A percentile compares a stretch with the other conserved stretches of the same genome.
These are phyloP conservation scores for Xenentodon cancila DNA, from an alignment of 2,797 vertebrate genomes.

Conservation along the genomic window DNA sequence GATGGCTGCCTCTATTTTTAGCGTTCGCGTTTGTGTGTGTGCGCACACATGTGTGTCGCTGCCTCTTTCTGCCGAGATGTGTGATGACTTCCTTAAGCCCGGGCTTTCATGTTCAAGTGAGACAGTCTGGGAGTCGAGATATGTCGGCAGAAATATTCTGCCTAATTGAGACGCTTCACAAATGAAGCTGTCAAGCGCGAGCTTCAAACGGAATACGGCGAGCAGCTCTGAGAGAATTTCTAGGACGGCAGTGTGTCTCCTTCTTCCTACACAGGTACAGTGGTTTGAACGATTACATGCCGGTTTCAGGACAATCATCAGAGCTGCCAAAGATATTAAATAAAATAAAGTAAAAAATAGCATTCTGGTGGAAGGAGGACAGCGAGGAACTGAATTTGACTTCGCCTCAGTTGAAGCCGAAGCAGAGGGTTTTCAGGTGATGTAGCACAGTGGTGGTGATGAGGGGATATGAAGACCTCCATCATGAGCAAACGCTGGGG, in stretches of 20 bases:
- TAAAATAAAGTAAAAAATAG: conserved; percentile 35
- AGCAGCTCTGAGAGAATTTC: conserved; percentile 71
- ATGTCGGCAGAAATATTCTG: conserved; percentile 78
- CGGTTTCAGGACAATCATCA: conserved; percentile 53
- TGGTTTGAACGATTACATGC: conserved; percentile 53
- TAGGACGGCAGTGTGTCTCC: conserved; percentile 57
- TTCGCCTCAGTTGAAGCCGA: conserved; percentile 3
- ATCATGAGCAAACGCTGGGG: too few relatives aligned
- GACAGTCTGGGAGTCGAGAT: conserved; percentile 75
- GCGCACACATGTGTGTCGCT: conserved; percentile 23
- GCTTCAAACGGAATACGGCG: conserved; percentile 75
- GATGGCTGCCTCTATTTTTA: conserved; percentile 79
- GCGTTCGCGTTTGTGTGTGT: conserved; percentile 43
- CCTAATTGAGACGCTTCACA: conserved; percentile 82
- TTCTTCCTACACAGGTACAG: conserved; percentile 42
- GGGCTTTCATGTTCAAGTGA: conserved; percentile 79
- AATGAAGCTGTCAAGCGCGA: conserved; percentile 72
- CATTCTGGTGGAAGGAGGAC: background rate
- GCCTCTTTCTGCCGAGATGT: conserved; percentile 70
- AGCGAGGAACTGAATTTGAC: background rate
- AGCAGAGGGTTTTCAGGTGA: too few relatives aligned
- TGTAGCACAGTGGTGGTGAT: too few relatives aligned
- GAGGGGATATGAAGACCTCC: too few relatives aligned
- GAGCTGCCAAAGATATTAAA: conserved; percentile 27
- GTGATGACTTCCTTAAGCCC: conserved; percentile 84